phyloP scores from a whole-genome alignment of 2,113 vertebrate species.

The Marcusenius ussheri region DNA sequence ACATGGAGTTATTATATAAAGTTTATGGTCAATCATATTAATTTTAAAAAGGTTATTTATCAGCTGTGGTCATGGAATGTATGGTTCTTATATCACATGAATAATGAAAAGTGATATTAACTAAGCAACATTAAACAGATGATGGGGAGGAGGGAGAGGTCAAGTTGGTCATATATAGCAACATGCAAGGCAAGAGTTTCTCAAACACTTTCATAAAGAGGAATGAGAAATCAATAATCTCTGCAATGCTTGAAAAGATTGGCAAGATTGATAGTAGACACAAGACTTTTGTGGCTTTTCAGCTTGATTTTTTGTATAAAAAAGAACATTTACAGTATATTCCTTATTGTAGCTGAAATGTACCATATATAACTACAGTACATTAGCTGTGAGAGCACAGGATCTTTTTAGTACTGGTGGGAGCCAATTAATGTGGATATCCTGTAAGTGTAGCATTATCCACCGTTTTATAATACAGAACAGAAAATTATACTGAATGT shows the following conservation, averaged over 20 bases:
- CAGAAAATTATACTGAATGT: slow-evolving; percentile 3
- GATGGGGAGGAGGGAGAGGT: not conserved
- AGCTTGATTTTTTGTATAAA: not conserved
- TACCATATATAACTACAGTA: not conserved
- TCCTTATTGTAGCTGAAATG: not conserved
- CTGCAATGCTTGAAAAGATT: not conserved
- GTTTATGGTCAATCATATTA: not conserved
- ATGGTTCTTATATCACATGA: not conserved
- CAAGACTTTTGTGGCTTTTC: not conserved
- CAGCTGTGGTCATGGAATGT: not conserved
- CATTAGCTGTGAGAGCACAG: not conserved
- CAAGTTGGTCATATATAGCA: not conserved
- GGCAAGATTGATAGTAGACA: not conserved
- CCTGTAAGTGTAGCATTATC: not conserved
- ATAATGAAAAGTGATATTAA: not conserved
- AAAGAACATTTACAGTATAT: not conserved
- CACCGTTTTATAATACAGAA: not conserved
- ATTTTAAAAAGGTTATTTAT: not conserved
- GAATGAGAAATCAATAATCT: not conserved
- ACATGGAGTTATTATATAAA: not conserved
- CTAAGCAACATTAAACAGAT: not conserved
- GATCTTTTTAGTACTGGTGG: not conserved
- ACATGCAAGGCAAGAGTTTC: not conserved
- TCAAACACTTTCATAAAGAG: not conserved
- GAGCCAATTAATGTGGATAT: not conserved